These are phyloP conservation scores for Hippocampus barbouri DNA, from an alignment of 2,113 vertebrate genomes.

Conservation along the genomic window DNA sequence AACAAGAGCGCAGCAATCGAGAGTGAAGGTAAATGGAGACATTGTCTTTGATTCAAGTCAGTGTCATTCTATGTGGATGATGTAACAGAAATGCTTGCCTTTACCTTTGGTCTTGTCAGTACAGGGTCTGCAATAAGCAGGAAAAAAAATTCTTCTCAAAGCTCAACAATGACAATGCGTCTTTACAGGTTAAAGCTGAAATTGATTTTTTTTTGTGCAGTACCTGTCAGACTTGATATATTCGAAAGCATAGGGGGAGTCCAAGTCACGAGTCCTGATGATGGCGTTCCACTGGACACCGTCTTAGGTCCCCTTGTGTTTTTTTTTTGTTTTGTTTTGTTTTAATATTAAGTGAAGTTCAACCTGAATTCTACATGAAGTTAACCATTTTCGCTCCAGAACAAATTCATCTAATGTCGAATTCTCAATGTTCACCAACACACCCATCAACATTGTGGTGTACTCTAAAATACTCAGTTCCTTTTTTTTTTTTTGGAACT, in stretches of 20 bases:
- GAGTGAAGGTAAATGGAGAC: neutral
- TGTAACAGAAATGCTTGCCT: neutral
- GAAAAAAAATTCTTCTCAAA: neutral
- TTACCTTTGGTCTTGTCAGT: neutral
- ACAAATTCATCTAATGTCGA: no score
- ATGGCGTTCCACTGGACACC: neutral
- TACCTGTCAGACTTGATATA: neutral
- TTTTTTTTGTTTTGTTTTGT: neutral
- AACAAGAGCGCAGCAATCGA: neutral
- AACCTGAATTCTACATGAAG: no score
- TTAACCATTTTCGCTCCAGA: neutral
- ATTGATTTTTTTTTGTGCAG: neutral
- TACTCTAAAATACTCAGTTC: neutral
- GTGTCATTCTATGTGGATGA: neutral
- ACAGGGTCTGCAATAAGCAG: neutral
- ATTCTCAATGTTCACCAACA: neutral
- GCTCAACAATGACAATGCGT: neutral
- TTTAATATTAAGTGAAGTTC: neutral
- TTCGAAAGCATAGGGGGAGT: neutral
- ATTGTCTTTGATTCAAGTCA: neutral
- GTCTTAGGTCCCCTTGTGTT: neutral
- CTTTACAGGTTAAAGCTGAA: neutral
- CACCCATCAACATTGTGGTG: no score
- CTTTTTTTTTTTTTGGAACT: neutral
- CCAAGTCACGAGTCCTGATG: neutral